Conservation (phyloP, 2,797 vertebrate genomes). For the Botia almorhae region DNA sequence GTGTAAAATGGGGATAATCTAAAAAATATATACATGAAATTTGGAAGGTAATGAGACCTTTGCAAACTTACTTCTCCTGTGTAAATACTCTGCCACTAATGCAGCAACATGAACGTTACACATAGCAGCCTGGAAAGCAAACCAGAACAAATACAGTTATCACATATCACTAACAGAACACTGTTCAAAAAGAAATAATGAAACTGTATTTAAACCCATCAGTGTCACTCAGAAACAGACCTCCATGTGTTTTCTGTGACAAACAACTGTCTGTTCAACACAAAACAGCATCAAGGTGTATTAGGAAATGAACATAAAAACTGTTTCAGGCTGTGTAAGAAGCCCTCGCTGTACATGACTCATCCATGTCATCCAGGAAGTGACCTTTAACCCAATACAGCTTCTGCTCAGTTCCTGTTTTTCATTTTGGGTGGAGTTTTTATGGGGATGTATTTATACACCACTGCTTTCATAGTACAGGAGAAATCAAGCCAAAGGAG, state of each 20-base stretch:
- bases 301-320: not conserved
- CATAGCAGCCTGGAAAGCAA: conserved; percentile 89
- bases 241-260: not conserved
- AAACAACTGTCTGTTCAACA: too few relatives aligned
- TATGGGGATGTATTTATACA: not conserved
- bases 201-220: not conserved
- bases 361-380: not conserved
- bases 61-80: conserved; percentile 91
- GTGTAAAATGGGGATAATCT: not conserved
- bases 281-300: not conserved
- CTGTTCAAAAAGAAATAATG: not conserved
- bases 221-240: not conserved
- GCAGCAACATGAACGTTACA: conserved; percentile 94
- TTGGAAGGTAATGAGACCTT: not conserved
- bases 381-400: not conserved
- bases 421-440: not conserved
- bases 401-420: conserved; percentile 8
- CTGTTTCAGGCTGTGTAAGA: not conserved
- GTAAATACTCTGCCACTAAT: conserved; percentile 92
- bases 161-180: not conserved
- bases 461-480: not conserved
- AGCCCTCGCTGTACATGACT: not conserved
- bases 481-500: not conserved
- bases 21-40: not conserved
- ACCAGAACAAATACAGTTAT: not conserved